These are phyloP conservation scores for Noctilio leporinus DNA, from an alignment of 2,113 vertebrate genomes.

Conservation along the genomic window DNA sequence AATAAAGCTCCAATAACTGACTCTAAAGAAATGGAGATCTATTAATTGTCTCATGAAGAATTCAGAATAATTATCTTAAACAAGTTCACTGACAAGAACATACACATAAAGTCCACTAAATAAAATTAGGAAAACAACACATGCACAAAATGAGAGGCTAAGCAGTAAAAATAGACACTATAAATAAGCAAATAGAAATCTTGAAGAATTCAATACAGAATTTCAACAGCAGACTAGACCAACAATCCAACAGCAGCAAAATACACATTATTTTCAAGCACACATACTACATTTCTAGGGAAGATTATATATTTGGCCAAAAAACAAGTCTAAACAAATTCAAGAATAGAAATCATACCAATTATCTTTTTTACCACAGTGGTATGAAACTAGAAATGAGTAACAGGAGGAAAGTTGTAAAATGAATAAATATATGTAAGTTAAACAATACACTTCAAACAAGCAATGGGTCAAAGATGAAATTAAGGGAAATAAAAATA, in stretches of 20 bases:
- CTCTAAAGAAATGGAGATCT: background rate
- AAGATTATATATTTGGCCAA: background rate
- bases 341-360: background rate
- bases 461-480: background rate
- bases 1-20: background rate
- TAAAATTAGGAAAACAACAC: background rate
- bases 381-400: background rate
- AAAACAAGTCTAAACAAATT: background rate
- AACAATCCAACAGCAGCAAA: background rate
- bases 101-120: background rate
- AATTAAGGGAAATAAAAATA: background rate
- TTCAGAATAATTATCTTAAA: background rate
- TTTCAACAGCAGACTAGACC: background rate
- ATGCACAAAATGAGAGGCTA: background rate
- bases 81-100: background rate
- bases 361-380: background rate
- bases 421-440: background rate
- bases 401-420: background rate
- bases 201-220: background rate
- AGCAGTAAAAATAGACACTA: background rate
- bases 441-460: background rate
- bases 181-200: background rate
- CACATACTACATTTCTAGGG: background rate
- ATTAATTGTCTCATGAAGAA: background rate
- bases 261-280: background rate